Evolutionary conservation across 2,797 vertebrate genomes (phyloP).

Genomic region (Rhabdomys pumilio): DNA sequence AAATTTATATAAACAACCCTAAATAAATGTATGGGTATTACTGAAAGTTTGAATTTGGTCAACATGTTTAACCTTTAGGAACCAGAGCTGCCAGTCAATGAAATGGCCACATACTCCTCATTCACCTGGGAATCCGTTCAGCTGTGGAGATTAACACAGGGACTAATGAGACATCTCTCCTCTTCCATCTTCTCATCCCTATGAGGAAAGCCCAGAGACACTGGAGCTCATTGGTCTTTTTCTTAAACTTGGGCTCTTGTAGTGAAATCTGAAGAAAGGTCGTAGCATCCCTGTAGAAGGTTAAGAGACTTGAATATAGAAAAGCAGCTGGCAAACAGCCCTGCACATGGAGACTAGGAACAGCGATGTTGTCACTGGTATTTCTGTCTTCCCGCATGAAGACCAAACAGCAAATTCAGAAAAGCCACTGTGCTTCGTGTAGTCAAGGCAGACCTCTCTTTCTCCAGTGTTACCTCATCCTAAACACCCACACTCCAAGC

Average conservation of each 20-base stretch:
- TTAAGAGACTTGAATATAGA: background rate
- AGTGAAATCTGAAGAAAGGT: slow-evolving; percentile 10
- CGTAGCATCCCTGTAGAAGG: background rate
- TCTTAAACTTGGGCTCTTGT: slow-evolving; percentile 12
- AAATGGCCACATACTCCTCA: background rate
- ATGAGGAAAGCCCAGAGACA: background rate
- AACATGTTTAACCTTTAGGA: slow-evolving; percentile 22
- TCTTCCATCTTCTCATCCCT: background rate
- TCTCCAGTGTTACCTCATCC: background rate
- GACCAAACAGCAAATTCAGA: background rate
- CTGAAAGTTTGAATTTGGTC: background rate
- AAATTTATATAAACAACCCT: background rate
- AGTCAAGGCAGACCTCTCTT: background rate
- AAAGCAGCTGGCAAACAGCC: background rate
- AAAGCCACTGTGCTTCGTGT: background rate
- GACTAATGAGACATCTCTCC: background rate
- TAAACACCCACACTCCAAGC: background rate
- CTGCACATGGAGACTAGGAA: background rate
- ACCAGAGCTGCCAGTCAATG: background rate
- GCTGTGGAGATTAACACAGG: fast-evolving
- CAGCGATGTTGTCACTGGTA: background rate
- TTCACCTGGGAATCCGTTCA: background rate
- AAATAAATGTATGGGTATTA: background rate
- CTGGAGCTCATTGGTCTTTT: background rate
- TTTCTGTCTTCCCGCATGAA: background rate